Evolutionary conservation across 2,113 vertebrate genomes (phyloP).

Genomic region (Phaethornis superciliosus): DNA sequence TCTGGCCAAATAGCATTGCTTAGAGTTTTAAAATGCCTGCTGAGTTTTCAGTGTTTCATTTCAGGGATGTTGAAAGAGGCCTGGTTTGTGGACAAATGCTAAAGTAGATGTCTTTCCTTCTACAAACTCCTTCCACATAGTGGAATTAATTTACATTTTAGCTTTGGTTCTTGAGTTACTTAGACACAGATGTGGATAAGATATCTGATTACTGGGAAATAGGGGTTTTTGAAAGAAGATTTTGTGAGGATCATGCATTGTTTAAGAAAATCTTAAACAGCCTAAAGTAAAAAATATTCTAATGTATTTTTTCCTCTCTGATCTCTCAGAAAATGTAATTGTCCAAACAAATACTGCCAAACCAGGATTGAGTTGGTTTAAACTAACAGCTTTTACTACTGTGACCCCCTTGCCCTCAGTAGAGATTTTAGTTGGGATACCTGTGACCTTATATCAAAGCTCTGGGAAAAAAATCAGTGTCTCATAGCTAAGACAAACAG

Average conservation of each 20-base stretch:
- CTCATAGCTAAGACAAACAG: constrained; percentile 45
- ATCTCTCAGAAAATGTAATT: not conserved
- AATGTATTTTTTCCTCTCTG: not conserved
- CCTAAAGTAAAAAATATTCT: not conserved
- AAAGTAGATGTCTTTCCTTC: not conserved
- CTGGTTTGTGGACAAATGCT: not conserved
- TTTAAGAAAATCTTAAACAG: not conserved
- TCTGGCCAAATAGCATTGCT: not conserved
- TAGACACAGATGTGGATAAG: accelerated
- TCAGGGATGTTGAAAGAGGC: not conserved
- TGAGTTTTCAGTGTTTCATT: not conserved
- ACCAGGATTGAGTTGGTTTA: not conserved
- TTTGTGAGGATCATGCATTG: not conserved
- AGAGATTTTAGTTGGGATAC: constrained; percentile 37
- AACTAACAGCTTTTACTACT: not conserved
- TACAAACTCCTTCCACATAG: not conserved
- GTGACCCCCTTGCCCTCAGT: not conserved
- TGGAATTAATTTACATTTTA: not conserved
- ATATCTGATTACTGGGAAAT: not conserved
- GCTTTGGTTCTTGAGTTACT: not conserved
- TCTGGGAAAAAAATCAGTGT: constrained; percentile 27
- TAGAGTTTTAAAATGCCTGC: not conserved
- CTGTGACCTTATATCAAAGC: constrained; percentile 27
- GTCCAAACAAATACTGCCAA: not conserved
- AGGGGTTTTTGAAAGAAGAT: not conserved